These are phyloP conservation scores for Phymatocera aterrima DNA, from an alignment of 2,888 invertebrate genomes.

Conservation along the genomic window DNA sequence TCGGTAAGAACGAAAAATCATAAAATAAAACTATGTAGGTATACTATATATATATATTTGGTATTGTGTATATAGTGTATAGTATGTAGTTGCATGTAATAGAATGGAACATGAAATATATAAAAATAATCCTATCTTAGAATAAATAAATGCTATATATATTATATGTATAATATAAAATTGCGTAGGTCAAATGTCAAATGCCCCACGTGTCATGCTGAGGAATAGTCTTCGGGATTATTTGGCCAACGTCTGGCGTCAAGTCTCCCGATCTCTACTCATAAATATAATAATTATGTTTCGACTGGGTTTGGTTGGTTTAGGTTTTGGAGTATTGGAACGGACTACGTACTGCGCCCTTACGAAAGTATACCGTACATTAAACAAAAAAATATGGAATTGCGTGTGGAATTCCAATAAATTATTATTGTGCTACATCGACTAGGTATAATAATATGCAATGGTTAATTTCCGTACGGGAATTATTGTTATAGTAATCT, in stretches of 20 bases:
- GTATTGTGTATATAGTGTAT: neutral
- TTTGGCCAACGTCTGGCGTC: neutral
- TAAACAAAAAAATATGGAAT: neutral
- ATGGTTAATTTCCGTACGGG: neutral
- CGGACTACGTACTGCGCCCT: constrained; percentile 10
- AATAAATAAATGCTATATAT: constrained; percentile 43
- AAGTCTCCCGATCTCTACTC: constrained; percentile 22
- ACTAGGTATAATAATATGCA: neutral
- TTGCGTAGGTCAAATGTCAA: constrained; percentile 37
- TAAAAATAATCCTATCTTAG: constrained; percentile 39
- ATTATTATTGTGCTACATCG: neutral
- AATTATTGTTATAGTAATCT: neutral
- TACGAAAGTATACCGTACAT: neutral
- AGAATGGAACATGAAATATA: constrained; percentile 10
- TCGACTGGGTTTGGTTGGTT: constrained; percentile 9
- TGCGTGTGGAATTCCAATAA: neutral
- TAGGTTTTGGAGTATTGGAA: constrained; percentile 17
- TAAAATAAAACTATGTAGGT: neutral
- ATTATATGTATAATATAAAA: constrained; percentile 2
- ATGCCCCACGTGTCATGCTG: constrained; percentile 22
- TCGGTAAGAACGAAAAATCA: neutral
- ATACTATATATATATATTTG: neutral
- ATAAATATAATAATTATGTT: neutral
- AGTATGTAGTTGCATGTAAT: constrained; percentile 1
- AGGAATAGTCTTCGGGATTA: neutral